Base-by-base conservation (phyloP, 1,140 invertebrate genomes). In the Aphis craccivora region DNA sequence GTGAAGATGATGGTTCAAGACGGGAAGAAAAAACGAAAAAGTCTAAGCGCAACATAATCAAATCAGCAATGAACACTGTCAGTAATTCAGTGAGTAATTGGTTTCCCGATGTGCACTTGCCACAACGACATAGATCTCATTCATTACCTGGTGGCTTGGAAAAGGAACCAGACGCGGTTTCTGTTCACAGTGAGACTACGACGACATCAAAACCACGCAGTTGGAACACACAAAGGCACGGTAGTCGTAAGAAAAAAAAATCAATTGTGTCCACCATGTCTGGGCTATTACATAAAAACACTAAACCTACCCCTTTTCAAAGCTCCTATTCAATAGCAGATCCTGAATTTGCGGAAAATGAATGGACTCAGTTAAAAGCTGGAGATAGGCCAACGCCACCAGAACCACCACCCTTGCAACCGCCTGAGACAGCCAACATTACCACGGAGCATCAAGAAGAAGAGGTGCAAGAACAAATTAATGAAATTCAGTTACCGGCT, bases 71-170 rank as follows among this genome's bases (percentile, higher is more conserved):
- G 97, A 97, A 96, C 60, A 40, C 91, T 6, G 94, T 94, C 22
- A 94, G 94, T 87, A 90, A 51, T 94, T 97, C 97, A 3, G 96
- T 98, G 94, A 97, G 96, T 94, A 97, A 97, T 94, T 97, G 98
- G 96, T 95, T 98, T 53, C 97, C 97, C 0, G 97, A 98, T 95
- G 95, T 98, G 94, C 97, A 98, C 95, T 95, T 98, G 84, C 96
- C 96, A 18, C 98, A 97, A 95, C 96, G 97, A 94, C 96, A 97
- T 95, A 96, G 98, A 94, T 98, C 97, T 48, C 97, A 98, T 94
- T 98, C 97, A 0, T 95, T 98, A 94, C 97, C 98, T 2, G 96
- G 96, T 88, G 96, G 97, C n/a, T 96, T 97, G 94, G 95, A 96
- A 90, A 96, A 96, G 94, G 96, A 96, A 94, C 94, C 96, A 4